Evolutionary conservation across 2,797 vertebrate genomes (phyloP).

Genomic region (Platalea minor): DNA sequence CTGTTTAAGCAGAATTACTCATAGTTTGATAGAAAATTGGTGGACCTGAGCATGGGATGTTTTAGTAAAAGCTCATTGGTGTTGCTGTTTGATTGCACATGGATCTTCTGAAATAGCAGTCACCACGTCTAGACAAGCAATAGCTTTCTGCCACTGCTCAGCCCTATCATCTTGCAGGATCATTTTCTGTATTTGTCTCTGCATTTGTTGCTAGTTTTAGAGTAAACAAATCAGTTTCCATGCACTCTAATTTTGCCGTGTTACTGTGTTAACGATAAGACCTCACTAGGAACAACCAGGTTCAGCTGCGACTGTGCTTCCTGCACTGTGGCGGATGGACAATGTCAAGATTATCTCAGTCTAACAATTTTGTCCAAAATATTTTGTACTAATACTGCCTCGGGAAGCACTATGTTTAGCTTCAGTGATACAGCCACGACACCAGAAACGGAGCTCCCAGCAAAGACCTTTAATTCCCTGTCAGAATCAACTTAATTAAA

Average conservation of each 20-base stretch:
- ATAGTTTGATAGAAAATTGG: background rate
- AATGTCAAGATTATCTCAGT: background rate
- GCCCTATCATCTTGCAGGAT: background rate
- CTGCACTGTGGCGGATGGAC: background rate
- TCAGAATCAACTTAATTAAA: slow-evolving; percentile 61
- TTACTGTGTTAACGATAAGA: background rate
- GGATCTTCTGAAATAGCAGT: background rate
- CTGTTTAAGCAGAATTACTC: background rate
- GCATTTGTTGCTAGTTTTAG: background rate
- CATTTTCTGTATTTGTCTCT: background rate
- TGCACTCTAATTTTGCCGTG: background rate
- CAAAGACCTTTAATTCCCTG: slow-evolving; percentile 49
- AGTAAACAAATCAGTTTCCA: background rate
- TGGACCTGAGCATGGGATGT: background rate
- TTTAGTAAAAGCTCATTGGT: background rate
- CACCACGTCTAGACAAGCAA: fast-evolving
- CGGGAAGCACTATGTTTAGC: background rate
- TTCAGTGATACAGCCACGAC: background rate
- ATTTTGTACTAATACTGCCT: background rate
- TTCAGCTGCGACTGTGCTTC: background rate
- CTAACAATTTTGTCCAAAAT: background rate
- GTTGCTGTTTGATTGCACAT: background rate
- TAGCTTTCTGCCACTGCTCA: background rate
- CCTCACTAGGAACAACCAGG: background rate
- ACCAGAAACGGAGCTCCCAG: slow-evolving; percentile 9